Percentiles rank a stretch among this genome's conserved stretches.
phyloP scores from a whole-genome alignment of 2,797 vertebrate species.

The Aldrovandia affinis region DNA sequence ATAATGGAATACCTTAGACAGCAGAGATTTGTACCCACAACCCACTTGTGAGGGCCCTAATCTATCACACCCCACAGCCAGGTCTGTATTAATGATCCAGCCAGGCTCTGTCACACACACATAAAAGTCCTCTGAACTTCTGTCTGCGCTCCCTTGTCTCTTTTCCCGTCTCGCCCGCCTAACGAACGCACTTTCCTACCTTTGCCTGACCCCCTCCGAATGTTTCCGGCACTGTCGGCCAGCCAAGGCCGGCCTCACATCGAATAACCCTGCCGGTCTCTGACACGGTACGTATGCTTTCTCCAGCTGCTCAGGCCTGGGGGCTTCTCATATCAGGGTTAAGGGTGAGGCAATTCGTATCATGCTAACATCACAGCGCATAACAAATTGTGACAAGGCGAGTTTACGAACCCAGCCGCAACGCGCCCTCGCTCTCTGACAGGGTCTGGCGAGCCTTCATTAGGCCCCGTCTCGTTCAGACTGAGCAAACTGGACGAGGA shows the following conservation, averaged over 20 bases:
- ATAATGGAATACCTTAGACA: neutral
- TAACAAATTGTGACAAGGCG: conserved; percentile 69
- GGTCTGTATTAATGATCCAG: neutral
- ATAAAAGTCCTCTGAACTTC: conserved; percentile 18
- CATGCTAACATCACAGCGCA: conserved; percentile 69
- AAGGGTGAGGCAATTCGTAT: conserved; percentile 69
- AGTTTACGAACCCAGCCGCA: conserved; percentile 65
- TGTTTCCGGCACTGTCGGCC: conserved; percentile 22
- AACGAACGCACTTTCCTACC: conserved; percentile 34
- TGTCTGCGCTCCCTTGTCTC: conserved; percentile 12
- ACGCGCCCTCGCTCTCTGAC: conserved; percentile 24
- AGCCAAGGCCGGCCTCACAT: conserved; percentile 14
- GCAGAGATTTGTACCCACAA: neutral
- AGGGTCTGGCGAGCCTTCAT: conserved; percentile 28
- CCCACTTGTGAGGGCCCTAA: neutral
- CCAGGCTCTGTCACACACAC: neutral
- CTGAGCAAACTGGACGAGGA: conserved; percentile 19
- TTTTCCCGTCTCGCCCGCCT: neutral
- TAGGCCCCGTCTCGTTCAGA: conserved; percentile 29
- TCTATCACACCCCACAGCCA: neutral
- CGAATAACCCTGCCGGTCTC: conserved; percentile 27
- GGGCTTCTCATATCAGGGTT: conserved; percentile 72
- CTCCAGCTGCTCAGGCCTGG: conserved; percentile 64
- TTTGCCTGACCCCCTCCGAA: conserved; percentile 43
- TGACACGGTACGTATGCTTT: conserved; percentile 48